These are phyloP conservation scores for Thamnophis elegans DNA, from an alignment of 2,797 vertebrate species.

Conservation along the genomic window DNA sequence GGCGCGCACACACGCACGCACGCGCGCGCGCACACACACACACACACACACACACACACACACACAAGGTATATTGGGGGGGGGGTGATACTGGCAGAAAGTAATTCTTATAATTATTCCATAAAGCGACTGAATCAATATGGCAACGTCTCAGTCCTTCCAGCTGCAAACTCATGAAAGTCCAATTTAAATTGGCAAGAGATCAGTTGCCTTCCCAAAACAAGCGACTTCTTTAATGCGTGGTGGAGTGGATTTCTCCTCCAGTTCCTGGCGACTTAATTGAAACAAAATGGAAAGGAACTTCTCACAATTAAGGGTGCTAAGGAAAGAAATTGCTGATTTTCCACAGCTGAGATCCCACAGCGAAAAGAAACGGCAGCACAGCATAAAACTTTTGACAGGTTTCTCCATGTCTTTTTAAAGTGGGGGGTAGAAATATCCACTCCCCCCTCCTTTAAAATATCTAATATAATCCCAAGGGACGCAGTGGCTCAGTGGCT, in stretches of 20 bases:
- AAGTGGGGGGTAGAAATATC: constrained; percentile 16
- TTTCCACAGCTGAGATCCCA: constrained; percentile 42
- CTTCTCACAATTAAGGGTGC: constrained; percentile 68
- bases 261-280: constrained; percentile 71
- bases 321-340: constrained; percentile 59
- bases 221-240: constrained; percentile 63
- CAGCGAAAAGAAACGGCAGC: constrained; percentile 42
- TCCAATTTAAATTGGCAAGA: constrained; percentile 64
- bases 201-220: constrained; percentile 58
- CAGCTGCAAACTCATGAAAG: constrained; percentile 64
- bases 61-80: background rate
- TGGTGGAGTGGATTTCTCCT: constrained; percentile 70
- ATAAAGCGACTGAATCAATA: constrained; percentile 37
- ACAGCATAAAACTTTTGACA: constrained; percentile 43
- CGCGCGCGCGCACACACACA: no score
- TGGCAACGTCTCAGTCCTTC: constrained; percentile 49
- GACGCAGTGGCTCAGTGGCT: no score
- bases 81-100: background rate
- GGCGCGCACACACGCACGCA: no score
- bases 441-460: background rate
- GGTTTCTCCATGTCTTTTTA: constrained; percentile 2
- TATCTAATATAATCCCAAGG: background rate
- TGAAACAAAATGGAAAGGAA: constrained; percentile 73
- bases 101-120: background rate
- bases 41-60: no score